Base-by-base conservation (phyloP, 2,888 invertebrate genomes). In the Operophtera brumata region DNA sequence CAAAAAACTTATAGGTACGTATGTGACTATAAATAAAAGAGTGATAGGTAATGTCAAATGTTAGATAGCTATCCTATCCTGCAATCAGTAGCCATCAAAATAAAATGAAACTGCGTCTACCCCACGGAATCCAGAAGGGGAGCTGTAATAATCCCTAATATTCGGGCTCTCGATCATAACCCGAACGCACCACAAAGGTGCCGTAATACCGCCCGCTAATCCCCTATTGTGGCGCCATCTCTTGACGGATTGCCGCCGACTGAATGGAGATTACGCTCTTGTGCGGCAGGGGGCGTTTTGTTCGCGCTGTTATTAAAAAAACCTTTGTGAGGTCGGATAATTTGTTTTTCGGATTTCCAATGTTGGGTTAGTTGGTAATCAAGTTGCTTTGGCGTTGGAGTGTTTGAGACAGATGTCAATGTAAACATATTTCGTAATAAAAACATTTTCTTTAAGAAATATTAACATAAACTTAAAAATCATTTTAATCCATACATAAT, bases 161-260 rank as follows among this genome's bases (percentile, higher is more conserved):
- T 88, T 88, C 77, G 69, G 69, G 75, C 82, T 80, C 78, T 86
- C 86, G 84, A 87, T 87, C 88, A 88, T 86, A 85, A 80, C 84
- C 73, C 72, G 69, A 70, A 65, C 61, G 70, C 61, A 61, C 78
- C 82, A 87, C 87, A 87, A 88, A 87, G 84, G 86, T 86, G 86
- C 70, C 76, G 87, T 88, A 89, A 89, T 89, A 89, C 83, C 85
- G 71, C 70, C 76, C 76, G 81, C 84, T 89, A 86, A 89, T 88
- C 86, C 88, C 73, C 77, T 60, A 89, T 89, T 89, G 89, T 89
- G 71, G 83, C 85, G 86, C 82, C 89, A 89, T 84, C 89, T 89
- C 77, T 86, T 88, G 88, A 86, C 88, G 77, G 86, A 88, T 88
- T 86, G 84, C 80, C 77, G 68, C 62, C 78, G 71, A 78, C 73